Base-by-base conservation (phyloP, 2,888 invertebrate species). In the Epinotia bilunana region DNA sequence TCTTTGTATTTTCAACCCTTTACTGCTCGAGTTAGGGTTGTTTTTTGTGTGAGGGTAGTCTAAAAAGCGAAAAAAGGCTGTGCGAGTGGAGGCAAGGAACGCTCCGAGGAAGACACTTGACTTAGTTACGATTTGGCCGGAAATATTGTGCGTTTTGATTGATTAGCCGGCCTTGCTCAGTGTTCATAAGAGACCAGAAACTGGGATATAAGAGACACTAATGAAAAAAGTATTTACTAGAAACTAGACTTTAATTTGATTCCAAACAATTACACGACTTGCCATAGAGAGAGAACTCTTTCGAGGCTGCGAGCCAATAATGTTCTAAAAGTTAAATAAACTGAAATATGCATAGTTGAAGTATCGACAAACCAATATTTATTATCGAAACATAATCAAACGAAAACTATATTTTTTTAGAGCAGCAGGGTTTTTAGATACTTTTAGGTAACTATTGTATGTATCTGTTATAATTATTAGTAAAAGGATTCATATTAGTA, bases 61-160 rank as follows among this genome's bases (percentile, higher is more conserved):
- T 82, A 88, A 88, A 88, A 87, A 82, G 79, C 83, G 84, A 88
- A 91, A 91, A 91, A 90, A 85, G 81, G 81, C 84, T 84, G 82
- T 76, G 86, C 90, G 89, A 88, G 91, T 91, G 90, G 88, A 81
- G 86, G 80, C 82, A 83, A 76, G 83, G 78, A 78, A 87, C 84
- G 87, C 85, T 84, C 88, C 86, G 80, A 84, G 86, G 87, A 87
- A 89, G 88, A 85, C 84, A 86, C 87, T 89, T 83, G 86, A 86
- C 84, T 89, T 88, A 87, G 90, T 87, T 89, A 85, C 85, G 84
- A 85, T 87, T 87, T 84, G 84, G 86, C 91, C 91, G 91, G 92
- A 93, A 88, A 89, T 84, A 84, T 87, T 84, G 87, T 82, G 84
- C 82, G 84, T 85, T 87, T 87, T 82, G 83, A 85, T 86, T 83